Percentiles rank a stretch among this genome's conserved stretches.
Evolutionary conservation across 2,888 invertebrate genomes (phyloP).

Genomic region (Liodrosophila aerea): DNA sequence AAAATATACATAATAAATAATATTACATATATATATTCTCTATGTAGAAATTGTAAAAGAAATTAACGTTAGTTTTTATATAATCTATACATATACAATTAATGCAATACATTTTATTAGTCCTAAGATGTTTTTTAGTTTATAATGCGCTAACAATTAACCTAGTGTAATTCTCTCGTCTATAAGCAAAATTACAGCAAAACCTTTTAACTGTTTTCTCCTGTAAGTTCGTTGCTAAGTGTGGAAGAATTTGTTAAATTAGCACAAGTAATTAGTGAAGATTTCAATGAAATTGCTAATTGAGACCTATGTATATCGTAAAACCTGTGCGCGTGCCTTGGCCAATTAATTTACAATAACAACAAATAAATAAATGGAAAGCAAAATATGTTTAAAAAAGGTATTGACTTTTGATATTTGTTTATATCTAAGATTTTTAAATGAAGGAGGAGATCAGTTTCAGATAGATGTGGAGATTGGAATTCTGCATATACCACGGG

Average conservation of each 20-base stretch:
- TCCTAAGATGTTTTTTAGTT: conserved; percentile 73
- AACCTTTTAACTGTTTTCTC: conserved; percentile 34
- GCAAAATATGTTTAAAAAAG: conserved; percentile 33
- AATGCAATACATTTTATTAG: conserved; percentile 58
- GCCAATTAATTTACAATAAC: conserved; percentile 71
- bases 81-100: conserved; percentile 26
- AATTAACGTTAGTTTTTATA: conserved; percentile 40
- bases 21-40: conserved; percentile 31
- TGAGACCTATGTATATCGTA: conserved; percentile 18
- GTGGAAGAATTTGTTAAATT: conserved; percentile 35
- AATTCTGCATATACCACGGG: no score
- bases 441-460: no score
- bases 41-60: conserved; percentile 19
- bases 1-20: conserved; percentile 37
- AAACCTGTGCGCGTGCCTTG: conserved; percentile 64
- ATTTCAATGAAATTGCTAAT: conserved; percentile 34
- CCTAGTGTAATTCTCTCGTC: conserved; percentile 62
- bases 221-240: conserved; percentile 52
- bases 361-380: conserved; percentile 71
- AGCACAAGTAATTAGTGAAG: conserved; percentile 37
- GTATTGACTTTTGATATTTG: no score
- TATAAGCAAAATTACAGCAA: conserved; percentile 61
- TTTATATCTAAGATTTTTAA: no score
- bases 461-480: no score
- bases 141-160: conserved; percentile 67